A percentile compares a stretch with the other conserved stretches of the same genome.
Evolutionary conservation across 2,888 invertebrate species (phyloP).

Genomic region (Aspidapion aeneum): DNA sequence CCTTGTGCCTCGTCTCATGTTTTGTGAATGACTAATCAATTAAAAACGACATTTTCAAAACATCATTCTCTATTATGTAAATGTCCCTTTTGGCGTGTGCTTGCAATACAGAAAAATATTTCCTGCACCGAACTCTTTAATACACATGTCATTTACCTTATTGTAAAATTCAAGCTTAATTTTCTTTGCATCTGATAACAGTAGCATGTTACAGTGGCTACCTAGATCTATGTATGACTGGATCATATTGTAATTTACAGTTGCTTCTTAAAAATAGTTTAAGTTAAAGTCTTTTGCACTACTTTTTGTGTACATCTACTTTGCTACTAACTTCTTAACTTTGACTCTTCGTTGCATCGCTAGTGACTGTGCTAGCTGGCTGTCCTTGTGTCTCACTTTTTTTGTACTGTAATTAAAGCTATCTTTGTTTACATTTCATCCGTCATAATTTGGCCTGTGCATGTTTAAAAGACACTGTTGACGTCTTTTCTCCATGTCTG

Average conservation of each 20-base stretch:
- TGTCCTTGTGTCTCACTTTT: neutral
- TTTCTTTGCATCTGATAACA: neutral
- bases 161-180: neutral
- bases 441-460: neutral
- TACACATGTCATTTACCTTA: neutral
- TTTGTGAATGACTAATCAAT: constrained; percentile 5
- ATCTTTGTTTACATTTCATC: neutral
- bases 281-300: neutral
- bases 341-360: neutral
- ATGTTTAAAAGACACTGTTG: neutral
- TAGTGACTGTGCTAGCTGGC: neutral
- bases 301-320: neutral
- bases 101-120: neutral
- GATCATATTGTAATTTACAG: neutral
- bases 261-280: constrained; percentile 1
- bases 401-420: neutral
- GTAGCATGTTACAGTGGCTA: neutral
- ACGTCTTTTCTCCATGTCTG: neutral
- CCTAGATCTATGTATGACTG: constrained; percentile 2
- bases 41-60: constrained; percentile 2
- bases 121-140: neutral
- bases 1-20: neutral
- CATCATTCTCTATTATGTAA: neutral
- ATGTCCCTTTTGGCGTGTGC: neutral
- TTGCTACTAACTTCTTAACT: neutral